Evolutionary conservation across 2,797 vertebrate species (phyloP), one percentile per base, ranked within the genome.

Genomic region (Hypotaenidia okinawae): DNA sequence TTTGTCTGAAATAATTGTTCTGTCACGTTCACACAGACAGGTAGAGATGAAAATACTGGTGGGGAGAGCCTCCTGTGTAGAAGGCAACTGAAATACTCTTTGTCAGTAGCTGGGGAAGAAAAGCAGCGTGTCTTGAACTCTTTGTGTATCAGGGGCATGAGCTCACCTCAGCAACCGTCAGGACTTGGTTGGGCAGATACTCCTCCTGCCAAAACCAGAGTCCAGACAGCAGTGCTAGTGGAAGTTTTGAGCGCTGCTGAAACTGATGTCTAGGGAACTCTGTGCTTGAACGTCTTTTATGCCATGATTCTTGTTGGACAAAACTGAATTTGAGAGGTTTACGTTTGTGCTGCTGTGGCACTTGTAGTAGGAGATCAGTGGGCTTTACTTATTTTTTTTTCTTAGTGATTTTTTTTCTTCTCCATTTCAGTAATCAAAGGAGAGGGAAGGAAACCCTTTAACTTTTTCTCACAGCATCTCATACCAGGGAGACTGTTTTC

Each of bases 251-350:
- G 61, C 63, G 16, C 35, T 77, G 12, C 68, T 94, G 84, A 79
- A 87, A 91, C n/a, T 73, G 57, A 58, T 84, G 78, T 77, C 69
- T 81, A 30, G 75, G 59, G 51, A 80, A 32, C 85, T 76, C 47
- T 82, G 22, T 77, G 54, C 74, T 94, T 93, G 89, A 94, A 67
- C 68, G 80, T 92, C 70, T 93, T 92, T 88, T 80, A 70, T 6
- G 16, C 33, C 23, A n/a, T 91, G 90, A 81, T 81, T 91, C 64
- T 69, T 76, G 85, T 43, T 77, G 86, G 74, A 92, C 87, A 91
- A 90, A 87, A 92, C 76, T 84, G 76, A 93, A 52, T 93, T 90
- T 89, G 75, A 89, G 91, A 86, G 79, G 47, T 62, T 89, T 94
- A 61, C 80, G 41, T 89, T 93, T 91, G 67, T 88, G 81, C 73